phyloP scores from a whole-genome alignment of 2,797 vertebrate species.

The Aldrovandia affinis region DNA sequence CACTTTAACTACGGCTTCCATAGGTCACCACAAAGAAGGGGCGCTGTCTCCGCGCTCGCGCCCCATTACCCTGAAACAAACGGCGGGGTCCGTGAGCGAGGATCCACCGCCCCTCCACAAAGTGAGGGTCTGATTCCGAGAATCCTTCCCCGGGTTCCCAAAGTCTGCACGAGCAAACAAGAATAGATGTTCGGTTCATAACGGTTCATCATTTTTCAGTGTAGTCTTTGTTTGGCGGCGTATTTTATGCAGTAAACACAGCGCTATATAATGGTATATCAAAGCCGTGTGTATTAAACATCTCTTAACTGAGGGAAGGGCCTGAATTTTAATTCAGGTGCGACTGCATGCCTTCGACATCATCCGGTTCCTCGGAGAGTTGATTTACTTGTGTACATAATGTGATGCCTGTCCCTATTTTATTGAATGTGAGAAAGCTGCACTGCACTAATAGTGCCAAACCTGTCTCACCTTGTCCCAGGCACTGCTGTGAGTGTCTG shows the following conservation, averaged over 20 bases:
- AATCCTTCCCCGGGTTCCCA: background rate
- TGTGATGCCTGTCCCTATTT: background rate
- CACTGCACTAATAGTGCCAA: background rate
- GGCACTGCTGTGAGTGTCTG: background rate
- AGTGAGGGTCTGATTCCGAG: background rate
- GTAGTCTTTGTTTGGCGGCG: background rate
- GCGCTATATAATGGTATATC: background rate
- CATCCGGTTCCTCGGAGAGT: background rate
- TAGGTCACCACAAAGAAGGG: constrained; percentile 49
- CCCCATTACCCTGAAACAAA: constrained; percentile 80
- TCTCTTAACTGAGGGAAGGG: background rate
- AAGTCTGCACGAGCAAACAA: background rate
- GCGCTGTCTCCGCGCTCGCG: constrained; percentile 73
- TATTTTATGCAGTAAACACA: background rate
- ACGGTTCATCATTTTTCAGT: background rate
- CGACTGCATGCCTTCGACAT: background rate
- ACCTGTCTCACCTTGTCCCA: background rate
- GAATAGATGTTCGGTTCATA: background rate
- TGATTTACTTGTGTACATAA: background rate
- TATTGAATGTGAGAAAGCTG: background rate
- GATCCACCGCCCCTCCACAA: constrained; percentile 56
- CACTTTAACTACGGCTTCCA: constrained; percentile 76
- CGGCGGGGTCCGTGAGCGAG: constrained; percentile 59
- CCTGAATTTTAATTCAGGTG: background rate
- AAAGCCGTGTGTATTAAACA: background rate